Conservation (phyloP, 2,797 vertebrate genomes). For the Phalloptychus januarius region DNA sequence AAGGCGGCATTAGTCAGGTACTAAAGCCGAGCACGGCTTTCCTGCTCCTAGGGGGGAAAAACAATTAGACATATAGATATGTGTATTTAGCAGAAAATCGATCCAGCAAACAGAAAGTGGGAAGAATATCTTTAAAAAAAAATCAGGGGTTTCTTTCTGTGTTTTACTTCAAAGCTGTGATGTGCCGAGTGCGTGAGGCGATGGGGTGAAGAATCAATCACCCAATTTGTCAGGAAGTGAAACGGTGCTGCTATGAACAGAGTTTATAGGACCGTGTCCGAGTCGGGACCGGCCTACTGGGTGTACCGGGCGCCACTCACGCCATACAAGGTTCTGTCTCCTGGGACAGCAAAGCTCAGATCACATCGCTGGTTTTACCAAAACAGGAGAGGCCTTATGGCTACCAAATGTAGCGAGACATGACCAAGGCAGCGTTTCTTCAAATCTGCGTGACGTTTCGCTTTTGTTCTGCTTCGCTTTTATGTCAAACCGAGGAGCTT, state of each 20-base stretch:
- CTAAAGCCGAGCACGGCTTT: constrained; percentile 56
- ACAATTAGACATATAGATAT: constrained; percentile 38
- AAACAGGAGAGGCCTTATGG: constrained; percentile 13
- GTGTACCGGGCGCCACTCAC: constrained; percentile 48
- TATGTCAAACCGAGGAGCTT: background rate
- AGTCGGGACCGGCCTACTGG: constrained; percentile 48
- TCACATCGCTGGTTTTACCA: constrained; percentile 38
- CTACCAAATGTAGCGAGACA: background rate
- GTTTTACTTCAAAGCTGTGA: constrained; percentile 73
- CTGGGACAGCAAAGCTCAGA: constrained; percentile 53
- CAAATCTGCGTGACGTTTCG: background rate
- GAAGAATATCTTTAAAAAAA: constrained; percentile 10
- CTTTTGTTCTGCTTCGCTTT: background rate
- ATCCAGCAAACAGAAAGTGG: constrained; percentile 62
- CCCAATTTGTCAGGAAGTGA: constrained; percentile 66
- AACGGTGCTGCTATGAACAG: constrained; percentile 64
- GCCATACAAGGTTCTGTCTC: constrained; percentile 44
- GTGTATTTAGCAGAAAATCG: constrained; percentile 71
- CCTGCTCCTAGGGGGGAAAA: constrained; percentile 44
- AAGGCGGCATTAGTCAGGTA: constrained; percentile 60
- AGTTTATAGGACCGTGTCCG: constrained; percentile 64
- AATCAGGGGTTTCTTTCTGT: constrained; percentile 67
- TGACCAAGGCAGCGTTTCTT: background rate
- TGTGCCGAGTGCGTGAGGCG: constrained; percentile 66
- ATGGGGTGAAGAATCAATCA: constrained; percentile 67